Conservation (phyloP, 2,113 vertebrate species). For the Rattus norvegicus region GRCr8 NC_086031.1:102244501-102245000, state of each 20-base stretch:
- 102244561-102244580: background rate
- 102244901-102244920: background rate
- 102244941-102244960: too few relatives aligned
- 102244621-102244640: background rate
- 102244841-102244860: background rate
- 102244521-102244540: background rate
- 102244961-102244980: too few relatives aligned
- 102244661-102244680: constrained; percentile 12
- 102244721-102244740: background rate
- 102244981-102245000: too few relatives aligned
- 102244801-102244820: background rate
- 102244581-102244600: constrained; percentile 13
- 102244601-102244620: background rate
- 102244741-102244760: background rate
- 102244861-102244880: background rate
- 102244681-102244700: background rate
- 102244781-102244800: too few relatives aligned
- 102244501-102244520: background rate
- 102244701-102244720: constrained; percentile 8
- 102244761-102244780: background rate
- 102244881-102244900: background rate
- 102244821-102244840: background rate
- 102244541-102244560: background rate
- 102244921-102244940: background rate
- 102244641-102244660: background rate